Evolutionary conservation across 2,797 vertebrate species (phyloP).

Genomic region (Balearica regulorum): DNA sequence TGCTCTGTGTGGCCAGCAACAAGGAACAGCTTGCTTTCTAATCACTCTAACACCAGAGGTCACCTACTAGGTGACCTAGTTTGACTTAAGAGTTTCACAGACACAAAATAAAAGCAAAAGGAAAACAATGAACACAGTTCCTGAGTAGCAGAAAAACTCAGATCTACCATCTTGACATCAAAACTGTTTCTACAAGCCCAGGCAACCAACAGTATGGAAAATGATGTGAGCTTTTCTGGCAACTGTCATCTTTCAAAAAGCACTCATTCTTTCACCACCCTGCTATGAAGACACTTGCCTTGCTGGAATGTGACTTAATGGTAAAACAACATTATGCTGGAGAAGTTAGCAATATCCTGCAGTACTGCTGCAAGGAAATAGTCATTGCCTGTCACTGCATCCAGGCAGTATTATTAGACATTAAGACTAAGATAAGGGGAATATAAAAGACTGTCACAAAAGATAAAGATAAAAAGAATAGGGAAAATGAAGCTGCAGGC

Average conservation of each 20-base stretch:
- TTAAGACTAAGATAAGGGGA: background rate
- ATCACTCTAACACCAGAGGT: background rate
- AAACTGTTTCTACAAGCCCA: background rate
- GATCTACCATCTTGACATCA: background rate
- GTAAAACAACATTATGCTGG: background rate
- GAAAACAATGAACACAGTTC: background rate
- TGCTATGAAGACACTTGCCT: background rate
- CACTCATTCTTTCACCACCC: background rate
- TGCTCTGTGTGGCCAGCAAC: background rate
- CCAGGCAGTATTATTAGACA: background rate
- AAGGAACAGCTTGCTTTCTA: background rate
- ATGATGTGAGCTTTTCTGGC: background rate
- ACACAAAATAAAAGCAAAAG: background rate
- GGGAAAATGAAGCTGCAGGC: slow-evolving; percentile 11
- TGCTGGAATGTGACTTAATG: background rate
- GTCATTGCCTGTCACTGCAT: background rate
- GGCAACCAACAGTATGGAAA: background rate
- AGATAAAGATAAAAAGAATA: slow-evolving; percentile 10
- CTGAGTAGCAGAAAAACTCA: background rate
- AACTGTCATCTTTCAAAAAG: background rate
- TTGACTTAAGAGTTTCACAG: background rate
- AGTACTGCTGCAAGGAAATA: background rate
- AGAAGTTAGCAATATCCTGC: slow-evolving; percentile 9
- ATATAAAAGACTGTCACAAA: slow-evolving; percentile 5
- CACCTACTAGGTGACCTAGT: background rate